Evolutionary conservation across 92 coral and sea anemone genomes (phyloP).

Genomic region (Pocillopora meandrina): DNA sequence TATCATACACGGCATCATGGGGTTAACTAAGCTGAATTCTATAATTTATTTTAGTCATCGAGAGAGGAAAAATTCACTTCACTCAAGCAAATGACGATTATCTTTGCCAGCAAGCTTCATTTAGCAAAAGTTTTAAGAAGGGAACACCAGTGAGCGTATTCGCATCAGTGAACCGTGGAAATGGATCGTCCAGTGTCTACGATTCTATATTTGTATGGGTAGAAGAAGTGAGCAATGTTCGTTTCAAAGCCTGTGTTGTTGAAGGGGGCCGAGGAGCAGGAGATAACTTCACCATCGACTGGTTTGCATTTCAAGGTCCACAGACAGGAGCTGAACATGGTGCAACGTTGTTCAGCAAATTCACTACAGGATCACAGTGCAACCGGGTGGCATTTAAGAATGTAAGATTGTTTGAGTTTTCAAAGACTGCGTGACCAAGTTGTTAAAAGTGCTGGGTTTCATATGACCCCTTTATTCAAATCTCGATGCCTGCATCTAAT

Average conservation of each 20-base stretch:
- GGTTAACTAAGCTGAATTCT: too few relatives aligned
- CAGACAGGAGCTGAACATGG: constrained; percentile 15
- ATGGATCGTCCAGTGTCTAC: constrained; percentile 1
- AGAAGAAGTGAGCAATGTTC: constrained; percentile 10
- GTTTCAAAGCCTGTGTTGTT: constrained; percentile 20
- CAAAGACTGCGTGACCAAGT: not conserved
- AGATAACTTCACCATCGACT: constrained; percentile 16
- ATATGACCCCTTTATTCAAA: not conserved
- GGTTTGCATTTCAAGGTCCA: constrained; percentile 32
- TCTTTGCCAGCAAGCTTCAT: constrained; percentile 7
- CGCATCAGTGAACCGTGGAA: constrained; percentile 15
- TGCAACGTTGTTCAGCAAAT: not conserved
- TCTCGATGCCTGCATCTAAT: too few relatives aligned
- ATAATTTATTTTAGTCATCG: not conserved
- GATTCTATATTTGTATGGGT: constrained; percentile 15
- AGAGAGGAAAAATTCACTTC: constrained; percentile 8
- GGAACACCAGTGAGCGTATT: constrained; percentile 23
- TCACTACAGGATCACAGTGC: constrained; percentile 30
- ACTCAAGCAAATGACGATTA: not conserved
- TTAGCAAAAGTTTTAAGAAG: not conserved
- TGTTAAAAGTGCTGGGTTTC: not conserved
- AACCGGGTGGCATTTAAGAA: not conserved
- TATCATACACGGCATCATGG: too few relatives aligned
- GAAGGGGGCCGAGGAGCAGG: not conserved
- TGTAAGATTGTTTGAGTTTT: not conserved